Conservation (phyloP, 1,140 invertebrate species). For the Pinna nobilis region DNA sequence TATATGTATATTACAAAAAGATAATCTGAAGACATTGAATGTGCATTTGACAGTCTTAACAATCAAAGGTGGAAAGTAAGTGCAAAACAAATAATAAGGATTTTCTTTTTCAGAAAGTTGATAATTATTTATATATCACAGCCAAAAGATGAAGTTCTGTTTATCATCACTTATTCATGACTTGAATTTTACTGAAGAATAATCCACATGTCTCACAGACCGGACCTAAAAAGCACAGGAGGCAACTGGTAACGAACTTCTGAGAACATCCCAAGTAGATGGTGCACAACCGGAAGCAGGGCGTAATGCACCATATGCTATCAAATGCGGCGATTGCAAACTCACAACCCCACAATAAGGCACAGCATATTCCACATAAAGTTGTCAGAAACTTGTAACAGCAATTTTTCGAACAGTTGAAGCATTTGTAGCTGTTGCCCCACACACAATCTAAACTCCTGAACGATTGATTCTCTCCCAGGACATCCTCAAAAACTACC, state of each 20-base stretch:
- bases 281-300: constrained; percentile 51
- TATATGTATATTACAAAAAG: no score
- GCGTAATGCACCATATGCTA: constrained; percentile 72
- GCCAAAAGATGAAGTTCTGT: no score
- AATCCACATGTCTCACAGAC: constrained; percentile 69
- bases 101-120: no score
- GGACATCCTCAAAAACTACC: constrained; percentile 82
- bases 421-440: constrained; percentile 82
- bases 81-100: no score
- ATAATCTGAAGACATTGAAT: no score
- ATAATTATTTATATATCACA: no score
- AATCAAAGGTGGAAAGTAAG: no score
- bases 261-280: constrained; percentile 81
- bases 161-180: no score
- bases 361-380: constrained; percentile 82
- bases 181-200: constrained; percentile 80
- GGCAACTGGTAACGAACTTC: constrained; percentile 78
- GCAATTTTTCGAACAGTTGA: constrained; percentile 80
- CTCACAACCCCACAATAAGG: constrained; percentile 81
- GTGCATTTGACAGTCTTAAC: no score
- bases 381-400: constrained; percentile 84
- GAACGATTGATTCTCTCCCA: constrained; percentile 85
- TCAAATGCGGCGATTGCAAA: constrained; percentile 84
- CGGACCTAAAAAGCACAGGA: constrained; percentile 64
- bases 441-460: constrained; percentile 85